These are phyloP conservation scores for Simalia tracyae DNA, from an alignment of 2,797 vertebrate genomes.

Conservation along the genomic window DNA sequence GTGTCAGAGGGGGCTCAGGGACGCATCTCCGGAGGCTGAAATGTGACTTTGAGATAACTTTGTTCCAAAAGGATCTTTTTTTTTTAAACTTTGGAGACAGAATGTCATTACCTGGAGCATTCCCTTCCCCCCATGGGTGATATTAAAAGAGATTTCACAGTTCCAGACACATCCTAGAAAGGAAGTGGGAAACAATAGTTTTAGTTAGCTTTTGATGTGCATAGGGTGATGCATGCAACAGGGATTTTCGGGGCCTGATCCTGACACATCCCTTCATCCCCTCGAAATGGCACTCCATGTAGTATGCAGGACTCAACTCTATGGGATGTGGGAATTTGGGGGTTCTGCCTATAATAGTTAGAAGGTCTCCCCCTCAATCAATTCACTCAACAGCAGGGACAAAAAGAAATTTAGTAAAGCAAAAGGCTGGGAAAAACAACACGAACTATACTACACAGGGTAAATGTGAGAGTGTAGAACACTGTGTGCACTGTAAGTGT, in stretches of 20 bases:
- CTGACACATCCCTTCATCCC: neutral
- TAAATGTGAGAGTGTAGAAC: neutral
- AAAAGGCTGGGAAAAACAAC: neutral
- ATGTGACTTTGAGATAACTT: conserved; percentile 54
- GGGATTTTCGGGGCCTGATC: neutral
- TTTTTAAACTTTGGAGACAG: neutral
- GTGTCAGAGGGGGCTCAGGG: conserved; percentile 57
- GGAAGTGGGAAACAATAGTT: neutral
- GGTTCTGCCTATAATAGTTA: neutral
- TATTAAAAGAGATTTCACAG: neutral
- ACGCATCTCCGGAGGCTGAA: conserved; percentile 48
- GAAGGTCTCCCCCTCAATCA: neutral
- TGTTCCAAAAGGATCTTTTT: neutral
- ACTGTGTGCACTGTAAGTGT: neutral
- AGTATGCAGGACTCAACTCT: neutral
- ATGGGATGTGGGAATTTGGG: neutral
- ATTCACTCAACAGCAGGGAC: too few species aligned
- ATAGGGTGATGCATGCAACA: neutral
- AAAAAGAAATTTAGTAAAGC: too few species aligned
- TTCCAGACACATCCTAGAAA: neutral
- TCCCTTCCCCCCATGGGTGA: neutral
- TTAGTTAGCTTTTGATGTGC: neutral
- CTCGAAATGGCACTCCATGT: neutral
- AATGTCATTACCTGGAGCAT: neutral
- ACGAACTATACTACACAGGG: neutral